Evolutionary conservation across 2,113 vertebrate genomes (phyloP), one percentile per base, ranked within the genome.

Genomic region (Dinomys branickii): DNA sequence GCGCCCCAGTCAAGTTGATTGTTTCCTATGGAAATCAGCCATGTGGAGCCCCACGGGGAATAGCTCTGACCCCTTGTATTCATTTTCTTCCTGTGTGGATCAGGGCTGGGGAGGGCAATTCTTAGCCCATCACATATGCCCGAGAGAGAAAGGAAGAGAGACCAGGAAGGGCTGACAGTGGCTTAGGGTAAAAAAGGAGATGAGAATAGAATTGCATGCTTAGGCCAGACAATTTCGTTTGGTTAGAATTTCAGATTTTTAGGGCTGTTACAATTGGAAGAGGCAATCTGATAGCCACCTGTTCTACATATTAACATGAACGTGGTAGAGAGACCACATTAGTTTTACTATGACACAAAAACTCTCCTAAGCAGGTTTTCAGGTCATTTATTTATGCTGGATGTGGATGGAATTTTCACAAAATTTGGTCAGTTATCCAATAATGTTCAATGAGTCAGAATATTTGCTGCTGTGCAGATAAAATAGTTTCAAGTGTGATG

Each of bases 21-120:
- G 98, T 98, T 98, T 97, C 50, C 94, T 97, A 97, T 98, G 97
- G 96, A 98, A 98, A 98, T 97, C 94, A 97, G 94, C 58, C 85
- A 20, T 44, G 85, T 69, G 85, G 82, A 94, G 90, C 92, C 95
- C 77, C 86, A 24, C 84, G 91, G 96, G 94, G 83, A 71, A 88
- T 16, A 35, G 82, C 24, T 58, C 59, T 75, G 93, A 7, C 91
- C 67, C 94, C 91, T 94, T 52, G 5, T 94, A 78, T 97, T 97
- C 96, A 93, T 97, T 94, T 95, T 71, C 81, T 90, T 94, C 90
- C n/a, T 69, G 52, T 24, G 54, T 81, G 65, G 92, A 92, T 35
- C 16, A 44, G 47, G 33, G 59, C 22, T 65, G 54, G 54, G 67
- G 69, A 92, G 65, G 54, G 81, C 54, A 44, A 56, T 71, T 91